These are phyloP conservation scores for Formica selysi DNA, from an alignment of 1,140 invertebrate species.

Conservation along the genomic window DNA sequence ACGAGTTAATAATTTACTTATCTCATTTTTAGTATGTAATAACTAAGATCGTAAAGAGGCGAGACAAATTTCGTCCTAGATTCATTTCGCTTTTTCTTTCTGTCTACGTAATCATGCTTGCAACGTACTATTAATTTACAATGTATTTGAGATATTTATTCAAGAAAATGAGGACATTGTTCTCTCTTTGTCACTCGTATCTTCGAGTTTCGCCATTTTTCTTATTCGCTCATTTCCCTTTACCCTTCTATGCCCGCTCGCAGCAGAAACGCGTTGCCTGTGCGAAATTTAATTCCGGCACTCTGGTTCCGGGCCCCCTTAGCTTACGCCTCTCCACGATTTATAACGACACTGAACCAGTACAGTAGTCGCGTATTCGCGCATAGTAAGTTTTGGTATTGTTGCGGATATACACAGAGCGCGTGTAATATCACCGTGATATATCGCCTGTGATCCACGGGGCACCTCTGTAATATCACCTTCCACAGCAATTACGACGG, in stretches of 20 bases:
- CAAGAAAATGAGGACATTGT: constrained; percentile 15
- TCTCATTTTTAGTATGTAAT: background rate
- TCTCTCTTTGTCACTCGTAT: constrained; percentile 35
- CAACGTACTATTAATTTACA: constrained; percentile 30
- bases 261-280: constrained; percentile 43
- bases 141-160: constrained; percentile 42
- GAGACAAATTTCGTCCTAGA: constrained; percentile 4
- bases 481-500: constrained; percentile 42
- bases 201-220: constrained; percentile 50
- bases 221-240: constrained; percentile 33
- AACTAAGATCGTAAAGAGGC: background rate
- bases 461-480: constrained; percentile 29
- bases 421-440: constrained; percentile 67
- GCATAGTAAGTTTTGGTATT: constrained; percentile 60
- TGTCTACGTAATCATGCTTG: constrained; percentile 26
- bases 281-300: constrained; percentile 70
- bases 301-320: constrained; percentile 2
- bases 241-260: constrained; percentile 32
- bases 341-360: constrained; percentile 71
- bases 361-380: constrained; percentile 45
- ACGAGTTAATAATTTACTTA: background rate
- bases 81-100: background rate
- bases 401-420: constrained; percentile 65
- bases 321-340: constrained; percentile 43
- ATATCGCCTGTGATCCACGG: constrained; percentile 43